Percentiles rank a stretch among this genome's conserved stretches.
Evolutionary conservation across 2,888 invertebrate species (phyloP).

Genomic region (Temnothorax unifasciatus): DNA sequence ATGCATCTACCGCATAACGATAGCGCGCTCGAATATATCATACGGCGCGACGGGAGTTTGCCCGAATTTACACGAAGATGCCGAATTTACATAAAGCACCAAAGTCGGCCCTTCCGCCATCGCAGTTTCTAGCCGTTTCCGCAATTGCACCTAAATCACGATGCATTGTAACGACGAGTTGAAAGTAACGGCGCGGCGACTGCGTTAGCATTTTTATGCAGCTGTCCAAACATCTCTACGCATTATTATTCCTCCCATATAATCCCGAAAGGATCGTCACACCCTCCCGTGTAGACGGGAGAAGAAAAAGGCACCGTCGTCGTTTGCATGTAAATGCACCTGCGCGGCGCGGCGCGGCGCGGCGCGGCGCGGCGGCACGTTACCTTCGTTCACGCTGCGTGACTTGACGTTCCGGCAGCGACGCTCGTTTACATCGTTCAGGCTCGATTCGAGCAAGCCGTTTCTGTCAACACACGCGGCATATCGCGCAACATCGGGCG

Average conservation of each 20-base stretch:
- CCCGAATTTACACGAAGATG: conserved; percentile 46
- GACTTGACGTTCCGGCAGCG: conserved; percentile 42
- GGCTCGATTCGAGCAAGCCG: conserved; percentile 43
- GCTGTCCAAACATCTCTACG: not conserved
- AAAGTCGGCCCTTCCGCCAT: conserved; percentile 7
- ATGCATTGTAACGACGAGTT: not conserved
- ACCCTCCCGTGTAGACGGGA: not conserved
- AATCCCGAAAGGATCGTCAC: conserved; percentile 27
- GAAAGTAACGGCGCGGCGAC: not conserved
- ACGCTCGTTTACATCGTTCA: conserved; percentile 47
- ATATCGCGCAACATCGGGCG: conserved; percentile 29
- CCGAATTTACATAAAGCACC: conserved; percentile 44
- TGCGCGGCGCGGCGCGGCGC: conserved; percentile 29
- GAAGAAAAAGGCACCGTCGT: conserved; percentile 16
- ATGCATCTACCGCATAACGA: conserved; percentile 36
- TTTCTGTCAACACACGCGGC: conserved; percentile 42
- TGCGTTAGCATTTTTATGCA: conserved; percentile 3
- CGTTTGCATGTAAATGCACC: conserved; percentile 49
- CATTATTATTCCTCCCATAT: conserved; percentile 12
- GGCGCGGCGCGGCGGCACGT: conserved; percentile 21
- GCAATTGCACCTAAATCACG: conserved; percentile 35
- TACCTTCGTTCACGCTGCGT: conserved; percentile 40
- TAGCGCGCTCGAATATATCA: conserved; percentile 45
- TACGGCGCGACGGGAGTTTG: conserved; percentile 20
- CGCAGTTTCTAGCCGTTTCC: not conserved